Evolutionary conservation across 2,113 vertebrate species (phyloP), one percentile per base, ranked within the genome.

Genomic region (Rutilus rutilus): DNA sequence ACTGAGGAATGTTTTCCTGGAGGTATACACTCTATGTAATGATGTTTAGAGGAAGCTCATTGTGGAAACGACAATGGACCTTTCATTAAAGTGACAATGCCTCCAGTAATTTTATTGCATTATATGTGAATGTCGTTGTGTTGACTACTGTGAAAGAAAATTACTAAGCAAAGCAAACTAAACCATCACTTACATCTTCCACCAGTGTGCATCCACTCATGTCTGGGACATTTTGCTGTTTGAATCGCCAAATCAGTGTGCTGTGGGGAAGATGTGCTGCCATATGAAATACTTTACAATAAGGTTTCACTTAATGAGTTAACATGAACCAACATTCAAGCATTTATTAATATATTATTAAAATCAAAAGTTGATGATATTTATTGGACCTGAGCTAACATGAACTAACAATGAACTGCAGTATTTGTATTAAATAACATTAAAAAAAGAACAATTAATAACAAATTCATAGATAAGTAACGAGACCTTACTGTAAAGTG

Each of bases 1-100:
- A 82, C 65, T 82, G 17, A 69, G 60, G 84, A 77, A 84, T 75
- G 82, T 85, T 87, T 74, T 73, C 42, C 64, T 67, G 62, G 47
- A 77, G 77, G 47, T 78, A 52, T 78, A 52, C 23, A 27, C 59
- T 65, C 25, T 30, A 8, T 81, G 79, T 57, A 50, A 73, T 71
- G 67, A 73, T 83, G 82, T 39, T 73, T 25, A 69, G 39, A 65
- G 79, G 79, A 82, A 69, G 64, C 64, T 82, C 62, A 67, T 67
- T 82, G 62, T 69, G 27, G 11, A 54, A 69, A n/a, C 17, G 15
- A 82, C 80, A 82, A 82, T 52, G 12, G 80, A 69, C 27, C 45
- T 33, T 82, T 82, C 62, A 69, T 36, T 52, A 52, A 82, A 82
- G 45, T 33, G 80, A 69, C 80, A 69, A 36, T 52, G 27, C 60